A percentile compares a stretch with the other conserved stretches of the same genome.
Conservation (phyloP, 2,888 invertebrate genomes). For the Monoplex corrugatus region DNA sequence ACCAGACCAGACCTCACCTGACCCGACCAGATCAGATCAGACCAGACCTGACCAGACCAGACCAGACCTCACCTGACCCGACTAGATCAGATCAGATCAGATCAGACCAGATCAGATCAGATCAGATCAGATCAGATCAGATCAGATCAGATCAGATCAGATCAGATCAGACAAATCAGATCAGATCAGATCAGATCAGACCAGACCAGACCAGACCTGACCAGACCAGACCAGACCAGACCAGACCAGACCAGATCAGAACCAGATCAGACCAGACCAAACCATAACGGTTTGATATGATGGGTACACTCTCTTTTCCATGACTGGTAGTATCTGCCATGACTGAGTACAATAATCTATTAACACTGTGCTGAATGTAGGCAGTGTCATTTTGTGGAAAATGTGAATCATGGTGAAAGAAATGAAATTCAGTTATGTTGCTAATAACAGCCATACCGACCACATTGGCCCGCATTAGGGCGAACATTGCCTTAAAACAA, state of each 20-base stretch:
- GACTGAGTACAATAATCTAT: too few relatives aligned
- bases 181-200: not conserved
- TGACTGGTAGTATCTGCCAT: too few relatives aligned
- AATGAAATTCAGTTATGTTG: too few relatives aligned
- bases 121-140: slow-evolving; percentile 8
- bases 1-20: too few relatives aligned
- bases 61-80: not conserved
- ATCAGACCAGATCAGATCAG: slow-evolving; percentile 11
- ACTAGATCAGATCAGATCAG: not conserved
- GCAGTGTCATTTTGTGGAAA: not conserved
- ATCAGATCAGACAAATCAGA: not conserved
- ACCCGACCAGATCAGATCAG: not conserved
- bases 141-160: slow-evolving; percentile 8
- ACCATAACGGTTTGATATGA: not conserved
- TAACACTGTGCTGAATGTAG: not conserved
- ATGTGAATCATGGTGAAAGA: not conserved
- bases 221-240: not conserved
- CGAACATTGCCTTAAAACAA: too few relatives aligned
- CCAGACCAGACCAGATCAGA: not conserved
- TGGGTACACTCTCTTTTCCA: too few relatives aligned
- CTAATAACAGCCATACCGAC: too few relatives aligned
- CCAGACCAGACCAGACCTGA: not conserved
- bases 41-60: not conserved
- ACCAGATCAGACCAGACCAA: not conserved
- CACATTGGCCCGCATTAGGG: too few relatives aligned